Evolutionary conservation across 1,140 invertebrate species (phyloP).

Genomic region (Theocolax elegans): DNA sequence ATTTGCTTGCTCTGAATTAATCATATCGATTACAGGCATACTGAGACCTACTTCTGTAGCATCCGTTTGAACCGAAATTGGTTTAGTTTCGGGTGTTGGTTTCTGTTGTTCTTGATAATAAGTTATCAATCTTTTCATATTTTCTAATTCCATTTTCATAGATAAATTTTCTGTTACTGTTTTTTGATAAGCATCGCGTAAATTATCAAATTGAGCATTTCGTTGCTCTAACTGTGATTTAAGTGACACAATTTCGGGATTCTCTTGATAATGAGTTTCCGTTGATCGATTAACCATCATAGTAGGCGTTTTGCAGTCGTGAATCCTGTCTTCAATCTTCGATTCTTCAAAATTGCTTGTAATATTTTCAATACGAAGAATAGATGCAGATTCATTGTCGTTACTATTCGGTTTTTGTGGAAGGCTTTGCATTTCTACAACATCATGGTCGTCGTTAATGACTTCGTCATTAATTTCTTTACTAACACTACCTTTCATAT

Average conservation of each 20-base stretch:
- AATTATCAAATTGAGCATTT: conserved; percentile 45
- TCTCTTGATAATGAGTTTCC: conserved; percentile 35
- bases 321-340: conserved; percentile 21
- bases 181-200: conserved; percentile 52
- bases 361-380: conserved; percentile 44
- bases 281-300: conserved; percentile 23
- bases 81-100: not conserved
- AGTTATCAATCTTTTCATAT: conserved; percentile 46
- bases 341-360: conserved; percentile 33
- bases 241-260: conserved; percentile 39
- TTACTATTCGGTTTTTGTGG: conserved; percentile 22
- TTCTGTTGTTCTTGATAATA: conserved; percentile 45
- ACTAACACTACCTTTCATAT: conserved; percentile 44
- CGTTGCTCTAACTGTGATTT: conserved; percentile 45
- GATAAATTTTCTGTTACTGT: conserved; percentile 52
- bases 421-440: not conserved
- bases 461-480: conserved; percentile 13
- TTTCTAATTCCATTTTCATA: conserved; percentile 54
- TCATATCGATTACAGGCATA: conserved; percentile 3
- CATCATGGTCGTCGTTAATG: not conserved
- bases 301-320: conserved; percentile 12
- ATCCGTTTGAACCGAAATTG: conserved; percentile 43
- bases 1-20: conserved; percentile 7
- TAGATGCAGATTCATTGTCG: not conserved
- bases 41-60: not conserved